These are phyloP conservation scores for Luperina nickerlii DNA, from an alignment of 2,888 invertebrate genomes.

Conservation along the genomic window DNA sequence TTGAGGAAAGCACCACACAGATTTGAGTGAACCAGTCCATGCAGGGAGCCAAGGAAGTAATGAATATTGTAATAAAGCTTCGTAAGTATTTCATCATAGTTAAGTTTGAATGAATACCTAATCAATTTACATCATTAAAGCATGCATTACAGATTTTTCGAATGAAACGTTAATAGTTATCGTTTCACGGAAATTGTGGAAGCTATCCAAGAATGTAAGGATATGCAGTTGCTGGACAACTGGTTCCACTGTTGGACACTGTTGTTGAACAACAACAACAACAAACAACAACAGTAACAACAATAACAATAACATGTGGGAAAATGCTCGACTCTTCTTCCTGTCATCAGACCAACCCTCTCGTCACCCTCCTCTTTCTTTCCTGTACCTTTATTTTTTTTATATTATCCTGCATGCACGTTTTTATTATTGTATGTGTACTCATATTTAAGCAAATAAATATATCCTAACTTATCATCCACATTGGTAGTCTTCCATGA, in stretches of 20 bases:
- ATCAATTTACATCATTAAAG: constrained; percentile 8
- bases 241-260: not conserved
- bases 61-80: not conserved
- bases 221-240: not conserved
- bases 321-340: not conserved
- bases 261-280: not conserved
- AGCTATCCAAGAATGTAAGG: constrained; percentile 26
- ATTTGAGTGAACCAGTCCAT: no score
- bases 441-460: not conserved
- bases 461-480: not conserved
- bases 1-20: no score
- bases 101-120: not conserved
- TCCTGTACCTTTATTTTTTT: not conserved
- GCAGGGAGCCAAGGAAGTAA: not conserved
- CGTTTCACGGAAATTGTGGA: constrained; percentile 26
- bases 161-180: constrained; percentile 30
- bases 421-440: no score
- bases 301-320: no score
- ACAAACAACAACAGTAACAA: no score
- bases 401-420: not conserved
- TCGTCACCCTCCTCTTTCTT: not conserved
- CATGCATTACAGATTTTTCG: constrained; percentile 17
- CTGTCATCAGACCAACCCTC: not conserved
- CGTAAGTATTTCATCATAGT: not conserved
- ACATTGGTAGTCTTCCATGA: not conserved